phyloP scores from a whole-genome alignment of 2,113 vertebrate genomes.

The Nicator chloris region DNA sequence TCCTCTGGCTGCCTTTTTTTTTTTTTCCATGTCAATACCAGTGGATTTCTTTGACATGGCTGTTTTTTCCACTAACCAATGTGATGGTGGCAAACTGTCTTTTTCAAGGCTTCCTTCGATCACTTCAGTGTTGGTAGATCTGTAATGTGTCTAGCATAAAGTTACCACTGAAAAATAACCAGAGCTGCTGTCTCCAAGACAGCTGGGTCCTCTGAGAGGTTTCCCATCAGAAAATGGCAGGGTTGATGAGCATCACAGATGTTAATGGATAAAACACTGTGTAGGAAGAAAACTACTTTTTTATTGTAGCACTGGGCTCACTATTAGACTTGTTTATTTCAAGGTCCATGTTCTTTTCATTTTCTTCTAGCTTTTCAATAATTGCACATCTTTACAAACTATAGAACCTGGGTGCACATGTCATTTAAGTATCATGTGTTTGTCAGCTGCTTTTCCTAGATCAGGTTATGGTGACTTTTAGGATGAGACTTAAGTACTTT shows the following conservation, averaged over 20 bases:
- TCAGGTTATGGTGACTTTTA: not conserved
- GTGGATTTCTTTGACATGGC: not conserved
- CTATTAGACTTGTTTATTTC: not conserved
- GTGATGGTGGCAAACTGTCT: not conserved
- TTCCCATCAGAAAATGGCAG: not conserved
- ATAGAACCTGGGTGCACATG: not conserved
- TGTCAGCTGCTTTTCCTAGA: not conserved
- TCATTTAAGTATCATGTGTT: fast-evolving
- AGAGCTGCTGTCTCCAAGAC: not conserved
- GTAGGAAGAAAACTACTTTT: not conserved
- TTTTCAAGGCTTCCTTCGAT: not conserved
- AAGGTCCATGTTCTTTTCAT: not conserved
- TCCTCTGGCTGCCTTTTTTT: not conserved
- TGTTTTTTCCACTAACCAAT: not conserved
- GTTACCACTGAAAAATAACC: not conserved
- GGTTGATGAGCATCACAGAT: not conserved
- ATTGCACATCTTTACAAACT: not conserved
- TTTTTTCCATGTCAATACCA: not conserved
- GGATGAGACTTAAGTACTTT: not conserved
- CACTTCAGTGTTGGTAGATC: not conserved
- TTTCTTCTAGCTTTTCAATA: not conserved
- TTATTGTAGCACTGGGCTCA: not conserved
- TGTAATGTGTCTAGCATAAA: not conserved
- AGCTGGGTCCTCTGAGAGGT: not conserved
- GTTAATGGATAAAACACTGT: not conserved